phyloP scores from a whole-genome alignment of 2,113 vertebrate species.

The Anguilla japonica region DNA sequence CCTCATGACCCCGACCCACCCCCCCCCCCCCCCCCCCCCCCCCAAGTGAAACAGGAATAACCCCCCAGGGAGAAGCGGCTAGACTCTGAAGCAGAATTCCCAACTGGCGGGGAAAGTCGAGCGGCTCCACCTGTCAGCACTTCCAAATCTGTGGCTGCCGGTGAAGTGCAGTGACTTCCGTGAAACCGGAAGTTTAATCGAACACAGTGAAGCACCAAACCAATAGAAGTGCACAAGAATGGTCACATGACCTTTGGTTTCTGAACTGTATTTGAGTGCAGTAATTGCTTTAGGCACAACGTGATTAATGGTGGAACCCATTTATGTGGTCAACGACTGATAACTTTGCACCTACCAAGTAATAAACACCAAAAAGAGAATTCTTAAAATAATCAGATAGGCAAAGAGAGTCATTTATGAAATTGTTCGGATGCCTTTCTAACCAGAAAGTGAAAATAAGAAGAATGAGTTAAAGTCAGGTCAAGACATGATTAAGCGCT shows the following conservation, averaged over 20 bases:
- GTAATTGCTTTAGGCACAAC: too few relatives aligned
- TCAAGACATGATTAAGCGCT: background rate
- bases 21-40: too few relatives aligned
- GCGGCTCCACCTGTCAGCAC: background rate
- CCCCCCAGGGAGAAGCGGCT: background rate
- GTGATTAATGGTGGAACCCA: too few relatives aligned
- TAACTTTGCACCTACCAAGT: background rate
- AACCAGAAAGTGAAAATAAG: background rate
- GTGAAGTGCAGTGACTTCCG: background rate
- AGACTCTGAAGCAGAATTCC: background rate
- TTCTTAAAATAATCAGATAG: background rate
- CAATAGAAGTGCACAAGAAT: background rate
- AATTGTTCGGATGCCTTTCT: background rate
- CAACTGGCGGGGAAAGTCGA: background rate
- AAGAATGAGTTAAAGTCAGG: background rate
- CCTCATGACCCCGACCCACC: too few relatives aligned
- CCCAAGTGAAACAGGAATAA: background rate
- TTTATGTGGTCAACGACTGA: too few relatives aligned
- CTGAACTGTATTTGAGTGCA: too few relatives aligned
- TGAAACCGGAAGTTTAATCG: background rate
- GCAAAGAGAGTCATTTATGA: background rate
- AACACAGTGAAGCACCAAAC: background rate
- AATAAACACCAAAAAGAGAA: background rate
- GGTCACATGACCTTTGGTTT: too few relatives aligned
- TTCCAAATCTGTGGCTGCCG: background rate